A percentile compares a stretch with the other conserved stretches of the same genome.
Conservation (phyloP, 2,113 vertebrate species). For the Oenanthe oenanthe region DNA sequence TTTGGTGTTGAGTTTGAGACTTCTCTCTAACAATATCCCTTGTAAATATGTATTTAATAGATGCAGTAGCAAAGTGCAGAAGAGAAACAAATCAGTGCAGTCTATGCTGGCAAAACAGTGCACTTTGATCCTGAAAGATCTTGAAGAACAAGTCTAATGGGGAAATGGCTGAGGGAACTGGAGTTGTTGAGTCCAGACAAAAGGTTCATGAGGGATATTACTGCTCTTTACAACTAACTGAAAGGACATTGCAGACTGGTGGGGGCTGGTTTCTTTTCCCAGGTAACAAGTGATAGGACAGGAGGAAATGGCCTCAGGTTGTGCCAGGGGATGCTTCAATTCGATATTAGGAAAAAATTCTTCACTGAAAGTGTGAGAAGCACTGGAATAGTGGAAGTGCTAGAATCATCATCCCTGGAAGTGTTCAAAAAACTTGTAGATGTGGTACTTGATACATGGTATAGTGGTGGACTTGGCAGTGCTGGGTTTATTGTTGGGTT, state of each 20-base stretch:
- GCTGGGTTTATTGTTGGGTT: background rate
- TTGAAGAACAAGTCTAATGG: background rate
- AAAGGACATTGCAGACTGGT: background rate
- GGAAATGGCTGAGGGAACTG: background rate
- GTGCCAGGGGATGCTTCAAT: rapidly evolving
- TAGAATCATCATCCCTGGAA: background rate
- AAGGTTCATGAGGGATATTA: background rate
- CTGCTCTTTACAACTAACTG: background rate
- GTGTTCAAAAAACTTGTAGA: background rate
- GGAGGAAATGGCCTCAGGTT: background rate
- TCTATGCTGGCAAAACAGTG: background rate
- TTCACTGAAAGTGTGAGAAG: background rate
- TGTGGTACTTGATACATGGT: background rate
- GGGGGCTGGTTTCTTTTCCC: background rate
- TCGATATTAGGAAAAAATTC: background rate
- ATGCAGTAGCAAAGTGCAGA: background rate
- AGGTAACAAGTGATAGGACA: background rate
- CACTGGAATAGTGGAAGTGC: background rate
- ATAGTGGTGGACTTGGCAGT: background rate
- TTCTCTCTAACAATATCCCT: background rate
- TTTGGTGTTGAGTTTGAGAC: background rate
- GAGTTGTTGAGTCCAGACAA: background rate
- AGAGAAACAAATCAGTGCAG: background rate
- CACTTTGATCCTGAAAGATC: background rate
- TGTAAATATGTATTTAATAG: background rate